These are phyloP conservation scores for Pycnonotus jocosus DNA, from an alignment of 2,113 vertebrate species.

Conservation along the genomic window DNA sequence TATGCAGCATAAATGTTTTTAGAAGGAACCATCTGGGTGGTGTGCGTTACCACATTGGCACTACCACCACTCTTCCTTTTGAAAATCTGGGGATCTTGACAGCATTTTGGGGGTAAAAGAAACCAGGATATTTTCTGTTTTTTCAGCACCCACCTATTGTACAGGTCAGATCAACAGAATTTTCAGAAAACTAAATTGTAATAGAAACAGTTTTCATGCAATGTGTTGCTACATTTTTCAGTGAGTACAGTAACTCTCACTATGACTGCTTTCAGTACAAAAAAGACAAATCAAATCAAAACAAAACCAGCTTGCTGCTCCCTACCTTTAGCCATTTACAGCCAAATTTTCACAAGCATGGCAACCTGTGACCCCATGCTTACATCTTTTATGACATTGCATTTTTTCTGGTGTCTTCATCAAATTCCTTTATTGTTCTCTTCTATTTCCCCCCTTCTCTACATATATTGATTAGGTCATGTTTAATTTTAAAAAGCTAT, in stretches of 20 bases:
- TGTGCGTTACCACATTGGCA: not conserved
- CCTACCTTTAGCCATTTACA: not conserved
- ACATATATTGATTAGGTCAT: not conserved
- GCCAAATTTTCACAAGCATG: not conserved
- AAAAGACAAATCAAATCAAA: not conserved
- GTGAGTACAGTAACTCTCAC: not conserved
- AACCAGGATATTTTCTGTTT: not conserved
- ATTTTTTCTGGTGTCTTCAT: not conserved
- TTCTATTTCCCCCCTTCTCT: not conserved
- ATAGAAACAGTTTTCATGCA: not conserved
- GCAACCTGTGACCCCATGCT: not conserved
- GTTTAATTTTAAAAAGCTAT: not conserved
- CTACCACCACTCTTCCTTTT: not conserved
- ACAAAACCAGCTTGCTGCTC: not conserved
- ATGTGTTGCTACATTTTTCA: not conserved
- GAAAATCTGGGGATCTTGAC: not conserved
- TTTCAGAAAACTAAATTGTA: not conserved
- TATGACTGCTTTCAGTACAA: not conserved
- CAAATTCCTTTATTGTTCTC: not conserved
- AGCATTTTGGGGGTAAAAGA: accelerated
- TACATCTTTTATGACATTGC: not conserved
- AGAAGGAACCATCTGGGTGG: not conserved
- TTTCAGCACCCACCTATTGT: not conserved
- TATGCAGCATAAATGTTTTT: not conserved
- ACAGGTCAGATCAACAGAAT: not conserved